A percentile compares a stretch with the other conserved stretches of the same genome.
Evolutionary conservation across 2,888 invertebrate species (phyloP).

Genomic region (Caradrina clavipalpis): DNA sequence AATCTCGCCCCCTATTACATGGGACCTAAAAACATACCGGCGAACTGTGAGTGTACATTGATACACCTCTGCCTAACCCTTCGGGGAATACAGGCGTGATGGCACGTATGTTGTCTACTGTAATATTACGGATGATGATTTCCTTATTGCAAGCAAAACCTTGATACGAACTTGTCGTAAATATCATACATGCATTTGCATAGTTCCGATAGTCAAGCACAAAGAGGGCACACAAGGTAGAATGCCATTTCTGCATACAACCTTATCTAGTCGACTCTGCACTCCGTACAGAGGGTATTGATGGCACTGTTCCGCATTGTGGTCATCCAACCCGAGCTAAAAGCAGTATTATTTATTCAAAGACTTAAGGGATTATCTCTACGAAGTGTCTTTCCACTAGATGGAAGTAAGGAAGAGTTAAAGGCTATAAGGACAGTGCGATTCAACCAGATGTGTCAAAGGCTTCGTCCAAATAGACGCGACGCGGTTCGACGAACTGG

Average conservation of each 20-base stretch:
- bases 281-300: slow-evolving; percentile 14
- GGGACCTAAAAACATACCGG: no score
- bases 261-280: slow-evolving; percentile 23
- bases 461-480: not conserved
- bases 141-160: slow-evolving; percentile 1
- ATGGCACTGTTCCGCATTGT: slow-evolving; percentile 41
- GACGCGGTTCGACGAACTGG: not conserved
- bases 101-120: not conserved
- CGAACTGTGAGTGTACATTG: no score
- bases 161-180: not conserved
- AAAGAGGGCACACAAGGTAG: slow-evolving; percentile 4
- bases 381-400: not conserved
- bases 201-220: not conserved
- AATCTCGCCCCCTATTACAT: no score
- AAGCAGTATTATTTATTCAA: slow-evolving; percentile 15
- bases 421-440: no score
- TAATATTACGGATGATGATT: slow-evolving; percentile 32
- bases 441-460: not conserved
- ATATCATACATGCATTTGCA: not conserved
- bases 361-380: slow-evolving; percentile 6
- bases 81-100: no score
- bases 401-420: not conserved
- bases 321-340: slow-evolving; percentile 3
- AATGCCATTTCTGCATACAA: slow-evolving; percentile 19
- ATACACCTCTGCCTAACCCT: no score